phyloP scores from a whole-genome alignment of 2,888 invertebrate genomes.

The Tenthredo amoena region DNA sequence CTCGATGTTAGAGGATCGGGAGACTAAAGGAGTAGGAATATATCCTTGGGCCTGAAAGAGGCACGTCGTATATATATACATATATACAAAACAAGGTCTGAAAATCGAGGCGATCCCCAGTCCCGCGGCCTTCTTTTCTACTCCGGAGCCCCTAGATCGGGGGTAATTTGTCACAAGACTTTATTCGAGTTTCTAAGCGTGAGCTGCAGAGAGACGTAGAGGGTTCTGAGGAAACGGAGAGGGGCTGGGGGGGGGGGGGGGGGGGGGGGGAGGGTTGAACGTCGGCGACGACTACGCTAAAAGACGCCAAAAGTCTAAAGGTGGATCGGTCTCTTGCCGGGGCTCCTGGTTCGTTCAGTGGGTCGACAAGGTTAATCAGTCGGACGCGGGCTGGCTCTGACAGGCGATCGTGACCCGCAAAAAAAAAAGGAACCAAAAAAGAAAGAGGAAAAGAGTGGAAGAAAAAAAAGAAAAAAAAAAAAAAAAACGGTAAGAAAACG shows the following conservation, averaged over 20 bases:
- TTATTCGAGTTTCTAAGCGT: slow-evolving; percentile 39
- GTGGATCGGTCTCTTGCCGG: neutral
- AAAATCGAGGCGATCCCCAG: slow-evolving; percentile 16
- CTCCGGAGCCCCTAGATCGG: neutral
- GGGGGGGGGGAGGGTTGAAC: neutral
- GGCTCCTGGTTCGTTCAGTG: slow-evolving; percentile 35
- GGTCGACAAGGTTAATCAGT: slow-evolving; percentile 52
- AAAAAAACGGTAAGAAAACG: neutral
- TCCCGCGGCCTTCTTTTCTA: neutral
- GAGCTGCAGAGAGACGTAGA: neutral
- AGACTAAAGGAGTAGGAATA: neutral
- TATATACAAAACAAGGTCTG: slow-evolving; percentile 30
- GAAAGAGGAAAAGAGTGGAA: neutral
- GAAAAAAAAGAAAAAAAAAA: neutral
- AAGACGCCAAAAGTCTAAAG: slow-evolving; percentile 48
- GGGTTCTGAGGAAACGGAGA: neutral
- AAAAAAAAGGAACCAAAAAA: neutral
- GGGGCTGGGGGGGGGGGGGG: neutral
- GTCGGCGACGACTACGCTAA: neutral
- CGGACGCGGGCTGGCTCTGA: slow-evolving; percentile 52
- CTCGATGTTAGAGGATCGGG: neutral
- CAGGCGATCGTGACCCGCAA: slow-evolving; percentile 47
- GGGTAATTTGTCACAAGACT: slow-evolving; percentile 49
- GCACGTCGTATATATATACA: slow-evolving; percentile 12
- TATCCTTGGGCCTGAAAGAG: neutral